phyloP scores from a whole-genome alignment of 2,888 invertebrate species.

The Diarsia dahlii region DNA sequence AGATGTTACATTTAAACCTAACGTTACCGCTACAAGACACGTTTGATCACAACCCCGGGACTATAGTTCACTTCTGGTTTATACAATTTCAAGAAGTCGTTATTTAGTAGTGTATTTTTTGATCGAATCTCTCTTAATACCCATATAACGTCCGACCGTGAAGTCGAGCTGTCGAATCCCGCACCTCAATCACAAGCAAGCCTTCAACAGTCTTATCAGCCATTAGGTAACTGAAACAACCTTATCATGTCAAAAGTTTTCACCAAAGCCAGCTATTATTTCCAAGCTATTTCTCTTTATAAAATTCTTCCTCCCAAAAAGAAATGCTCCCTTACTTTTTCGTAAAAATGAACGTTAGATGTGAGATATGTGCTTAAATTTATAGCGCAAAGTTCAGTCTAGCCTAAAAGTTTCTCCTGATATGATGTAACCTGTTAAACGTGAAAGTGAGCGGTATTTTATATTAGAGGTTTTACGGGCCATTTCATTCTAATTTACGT shows the following conservation, averaged over 20 bases:
- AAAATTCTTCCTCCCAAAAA: constrained; percentile 35
- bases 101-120: not conserved
- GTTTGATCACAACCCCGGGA: not conserved
- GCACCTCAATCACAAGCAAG: constrained; percentile 21
- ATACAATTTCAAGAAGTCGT: not conserved
- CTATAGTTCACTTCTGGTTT: not conserved
- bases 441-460: constrained; percentile 48
- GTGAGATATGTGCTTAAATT: constrained; percentile 54
- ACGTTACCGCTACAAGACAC: constrained; percentile 3
- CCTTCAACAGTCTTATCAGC: constrained; percentile 30
- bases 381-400: constrained; percentile 57
- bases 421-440: constrained; percentile 54
- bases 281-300: constrained; percentile 45
- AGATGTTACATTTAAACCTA: constrained; percentile 29
- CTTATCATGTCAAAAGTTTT: constrained; percentile 48
- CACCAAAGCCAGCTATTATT: constrained; percentile 45
- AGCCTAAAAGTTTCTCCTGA: constrained; percentile 54
- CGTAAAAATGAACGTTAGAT: constrained; percentile 49
- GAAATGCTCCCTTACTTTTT: constrained; percentile 42
- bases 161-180: not conserved
- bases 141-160: not conserved
- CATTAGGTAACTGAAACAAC: constrained; percentile 26
- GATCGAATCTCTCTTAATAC: not conserved
- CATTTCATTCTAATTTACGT: constrained; percentile 37
- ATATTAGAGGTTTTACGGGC: constrained; percentile 43